These are phyloP conservation scores for Ceratosolen solmsi DNA, from an alignment of 1,140 invertebrate genomes.

Conservation along the genomic window DNA sequence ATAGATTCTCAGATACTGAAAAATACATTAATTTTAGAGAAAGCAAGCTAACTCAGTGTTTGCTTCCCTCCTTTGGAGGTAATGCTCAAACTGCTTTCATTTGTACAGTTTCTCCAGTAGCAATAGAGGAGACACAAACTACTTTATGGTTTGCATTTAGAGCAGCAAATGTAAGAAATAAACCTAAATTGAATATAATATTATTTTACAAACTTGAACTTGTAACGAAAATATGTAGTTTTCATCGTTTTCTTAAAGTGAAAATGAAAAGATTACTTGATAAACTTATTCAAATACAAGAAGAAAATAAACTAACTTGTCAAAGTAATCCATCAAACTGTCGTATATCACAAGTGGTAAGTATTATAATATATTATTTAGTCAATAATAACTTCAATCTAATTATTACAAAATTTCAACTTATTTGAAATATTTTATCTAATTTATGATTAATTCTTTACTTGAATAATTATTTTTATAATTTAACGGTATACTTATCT, in stretches of 20 bases:
- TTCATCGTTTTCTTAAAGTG: conserved; percentile 6
- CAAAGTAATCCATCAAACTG: conserved; percentile 17
- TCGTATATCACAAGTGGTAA: conserved; percentile 17
- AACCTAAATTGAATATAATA: conserved; percentile 79
- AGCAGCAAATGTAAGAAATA: conserved; percentile 77
- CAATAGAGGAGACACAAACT: conserved; percentile 80
- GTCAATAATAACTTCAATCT: no score
- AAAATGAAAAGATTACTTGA: conserved; percentile 29
- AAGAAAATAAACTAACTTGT: conserved; percentile 3
- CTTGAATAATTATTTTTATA: neutral
- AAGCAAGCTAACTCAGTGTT: conserved; percentile 84
- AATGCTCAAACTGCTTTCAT: conserved; percentile 87
- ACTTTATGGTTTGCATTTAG: conserved; percentile 78
- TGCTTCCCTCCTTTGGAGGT: conserved; percentile 85
- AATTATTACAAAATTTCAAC: no score
- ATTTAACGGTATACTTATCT: neutral
- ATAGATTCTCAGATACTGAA: conserved; percentile 52
- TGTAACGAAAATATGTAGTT: conserved; percentile 23
- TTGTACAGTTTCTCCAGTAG: conserved; percentile 80
- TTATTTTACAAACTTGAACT: conserved; percentile 22
- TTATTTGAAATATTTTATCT: no score
- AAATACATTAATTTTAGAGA: conserved; percentile 81
- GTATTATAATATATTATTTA: no score
- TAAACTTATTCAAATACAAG: conserved; percentile 19
- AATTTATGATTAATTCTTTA: no score